Conservation (phyloP, 2,113 vertebrate genomes). For the Hucho hucho region DNA sequence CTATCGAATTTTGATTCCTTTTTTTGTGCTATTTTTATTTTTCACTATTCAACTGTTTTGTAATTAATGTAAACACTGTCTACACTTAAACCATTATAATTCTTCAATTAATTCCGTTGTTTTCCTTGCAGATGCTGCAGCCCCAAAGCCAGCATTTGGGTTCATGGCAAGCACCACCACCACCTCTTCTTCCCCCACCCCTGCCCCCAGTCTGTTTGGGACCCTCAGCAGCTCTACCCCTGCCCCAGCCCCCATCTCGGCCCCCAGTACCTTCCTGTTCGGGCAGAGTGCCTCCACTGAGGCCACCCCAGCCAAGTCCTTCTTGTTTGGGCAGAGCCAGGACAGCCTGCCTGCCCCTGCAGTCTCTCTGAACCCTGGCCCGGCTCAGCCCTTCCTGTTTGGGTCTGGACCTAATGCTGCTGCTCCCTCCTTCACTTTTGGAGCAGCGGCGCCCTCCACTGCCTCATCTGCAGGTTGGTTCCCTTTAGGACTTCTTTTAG, state of each 20-base stretch:
- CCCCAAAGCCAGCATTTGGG: conserved; percentile 78
- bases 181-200: conserved; percentile 62
- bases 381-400: conserved; percentile 81
- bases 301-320: conserved; percentile 74
- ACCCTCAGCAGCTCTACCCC: conserved; percentile 54
- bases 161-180: conserved; percentile 77
- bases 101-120: conserved; percentile 12
- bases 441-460: conserved; percentile 73
- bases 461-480: conserved; percentile 81
- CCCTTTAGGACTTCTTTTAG: neutral
- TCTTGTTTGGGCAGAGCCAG: conserved; percentile 84
- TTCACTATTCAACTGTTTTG: neutral
- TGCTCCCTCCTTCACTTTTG: conserved; percentile 78
- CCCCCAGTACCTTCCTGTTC: conserved; percentile 78
- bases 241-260: conserved; percentile 37
- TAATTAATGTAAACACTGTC: no score
- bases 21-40: no score
- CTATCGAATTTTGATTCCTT: no score
- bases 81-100: no score
- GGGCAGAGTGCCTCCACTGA: conserved; percentile 80
- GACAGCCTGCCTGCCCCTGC: conserved; percentile 74
- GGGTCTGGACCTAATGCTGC: conserved; percentile 68
- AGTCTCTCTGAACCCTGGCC: conserved; percentile 55
- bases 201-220: conserved; percentile 74
- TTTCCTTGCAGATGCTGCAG: conserved; percentile 65